Percentiles rank a stretch among this genome's conserved stretches.
phyloP scores from a whole-genome alignment of 2,797 vertebrate genomes.

The Holocentrus rufus region DNA sequence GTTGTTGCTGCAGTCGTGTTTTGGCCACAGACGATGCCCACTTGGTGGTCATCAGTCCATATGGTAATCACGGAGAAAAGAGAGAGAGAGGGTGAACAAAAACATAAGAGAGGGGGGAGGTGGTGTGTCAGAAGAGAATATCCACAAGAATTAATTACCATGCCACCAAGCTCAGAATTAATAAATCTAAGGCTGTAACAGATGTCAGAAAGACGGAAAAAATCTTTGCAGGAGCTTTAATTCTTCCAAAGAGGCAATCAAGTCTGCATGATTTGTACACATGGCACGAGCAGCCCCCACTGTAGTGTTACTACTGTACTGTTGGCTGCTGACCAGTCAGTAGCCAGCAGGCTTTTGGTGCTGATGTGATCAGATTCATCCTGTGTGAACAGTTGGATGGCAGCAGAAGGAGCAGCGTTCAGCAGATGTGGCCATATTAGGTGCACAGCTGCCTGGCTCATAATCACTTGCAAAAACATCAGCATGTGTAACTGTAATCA shows the following conservation, averaged over 20 bases:
- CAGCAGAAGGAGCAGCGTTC: conserved; percentile 56
- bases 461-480: conserved; percentile 64
- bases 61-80: conserved; percentile 40
- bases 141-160: conserved; percentile 46
- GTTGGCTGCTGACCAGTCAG: conserved; percentile 39
- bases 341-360: conserved; percentile 8
- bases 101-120: conserved; percentile 22
- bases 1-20: conserved; percentile 33
- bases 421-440: conserved; percentile 68
- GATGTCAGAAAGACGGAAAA: background rate
- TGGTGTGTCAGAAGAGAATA: conserved; percentile 37
- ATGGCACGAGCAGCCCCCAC: background rate
- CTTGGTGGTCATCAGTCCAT: conserved; percentile 39
- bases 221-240: background rate
- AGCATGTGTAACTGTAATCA: conserved; percentile 56
- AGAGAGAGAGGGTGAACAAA: conserved; percentile 29
- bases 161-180: conserved; percentile 35
- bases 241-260: conserved; percentile 12
- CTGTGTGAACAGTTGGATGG: conserved; percentile 68
- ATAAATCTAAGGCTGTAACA: conserved; percentile 55
- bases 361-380: conserved; percentile 56
- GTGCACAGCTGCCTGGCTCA: conserved; percentile 73
- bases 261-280: conserved; percentile 22
- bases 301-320: conserved; percentile 16
- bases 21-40: conserved; percentile 50